Evolutionary conservation across 2,113 vertebrate genomes (phyloP).

Genomic region (Monarcha castaneiventris): DNA sequence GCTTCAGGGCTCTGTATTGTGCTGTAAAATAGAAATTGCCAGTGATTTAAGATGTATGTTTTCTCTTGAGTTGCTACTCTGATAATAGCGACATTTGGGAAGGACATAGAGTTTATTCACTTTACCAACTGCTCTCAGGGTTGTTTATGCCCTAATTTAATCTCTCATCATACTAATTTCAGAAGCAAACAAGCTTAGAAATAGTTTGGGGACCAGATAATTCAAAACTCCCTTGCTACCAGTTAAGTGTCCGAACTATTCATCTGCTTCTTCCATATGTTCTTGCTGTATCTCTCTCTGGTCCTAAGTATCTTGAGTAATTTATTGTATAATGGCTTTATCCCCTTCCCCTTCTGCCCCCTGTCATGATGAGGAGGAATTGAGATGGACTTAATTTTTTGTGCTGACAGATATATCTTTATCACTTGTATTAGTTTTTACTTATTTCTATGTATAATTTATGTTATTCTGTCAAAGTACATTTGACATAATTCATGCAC

Average conservation of each 20-base stretch:
- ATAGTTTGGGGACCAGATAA: neutral
- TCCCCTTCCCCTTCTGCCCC: fast-evolving
- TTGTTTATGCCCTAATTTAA: neutral
- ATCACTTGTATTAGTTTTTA: neutral
- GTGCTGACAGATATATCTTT: neutral
- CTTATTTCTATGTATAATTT: neutral
- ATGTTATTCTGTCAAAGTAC: neutral
- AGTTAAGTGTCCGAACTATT: neutral
- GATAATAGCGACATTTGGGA: neutral
- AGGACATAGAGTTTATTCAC: neutral
- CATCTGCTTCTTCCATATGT: neutral
- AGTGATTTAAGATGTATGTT: neutral
- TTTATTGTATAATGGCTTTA: neutral
- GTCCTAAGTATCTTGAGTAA: neutral
- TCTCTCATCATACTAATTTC: neutral
- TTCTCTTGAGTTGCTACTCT: neutral
- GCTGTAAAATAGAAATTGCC: neutral
- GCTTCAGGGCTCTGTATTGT: neutral
- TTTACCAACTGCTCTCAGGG: neutral
- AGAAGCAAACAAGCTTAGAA: neutral
- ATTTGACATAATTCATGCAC: fast-evolving
- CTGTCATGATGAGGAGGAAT: neutral
- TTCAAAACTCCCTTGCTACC: neutral
- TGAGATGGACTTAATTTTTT: neutral
- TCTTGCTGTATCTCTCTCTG: neutral